A percentile compares a stretch with the other conserved stretches of the same genome.
Evolutionary conservation across 2,888 invertebrate genomes (phyloP).

Genomic region (Chrysolina haemoptera): DNA sequence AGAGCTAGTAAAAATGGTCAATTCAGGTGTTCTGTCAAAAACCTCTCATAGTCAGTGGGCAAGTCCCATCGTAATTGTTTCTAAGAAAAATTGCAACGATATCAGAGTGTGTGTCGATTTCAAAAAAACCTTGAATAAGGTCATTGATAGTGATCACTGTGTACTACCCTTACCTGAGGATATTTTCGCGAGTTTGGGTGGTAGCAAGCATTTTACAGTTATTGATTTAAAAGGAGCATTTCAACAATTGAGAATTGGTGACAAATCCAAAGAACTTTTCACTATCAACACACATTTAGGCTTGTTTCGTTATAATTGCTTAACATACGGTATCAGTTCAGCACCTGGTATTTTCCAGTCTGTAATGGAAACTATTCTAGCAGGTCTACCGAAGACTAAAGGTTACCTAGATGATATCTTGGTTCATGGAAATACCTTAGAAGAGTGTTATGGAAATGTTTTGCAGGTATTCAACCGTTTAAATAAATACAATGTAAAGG

Average conservation of each 20-base stretch:
- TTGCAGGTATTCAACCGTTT: background rate
- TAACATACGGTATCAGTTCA: conserved; percentile 25
- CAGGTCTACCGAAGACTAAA: background rate
- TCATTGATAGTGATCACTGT: conserved; percentile 55
- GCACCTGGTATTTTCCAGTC: background rate
- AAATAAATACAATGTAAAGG: background rate
- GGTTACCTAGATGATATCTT: background rate
- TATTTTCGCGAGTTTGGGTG: conserved; percentile 55
- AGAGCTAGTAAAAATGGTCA: background rate
- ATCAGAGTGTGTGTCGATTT: conserved; percentile 55
- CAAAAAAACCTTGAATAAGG: conserved; percentile 55
- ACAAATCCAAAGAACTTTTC: conserved; percentile 47
- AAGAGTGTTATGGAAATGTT: background rate
- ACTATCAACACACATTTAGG: conserved; percentile 56
- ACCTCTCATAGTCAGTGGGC: conserved; percentile 48
- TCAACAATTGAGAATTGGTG: conserved; percentile 52
- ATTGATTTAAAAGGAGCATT: conserved; percentile 57
- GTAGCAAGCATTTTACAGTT: conserved; percentile 51
- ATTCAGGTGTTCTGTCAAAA: background rate
- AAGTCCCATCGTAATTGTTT: conserved; percentile 59
- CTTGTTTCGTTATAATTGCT: conserved; percentile 51
- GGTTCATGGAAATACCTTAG: background rate
- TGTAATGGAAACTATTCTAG: background rate
- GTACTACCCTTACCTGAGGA: conserved; percentile 59
- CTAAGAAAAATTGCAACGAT: conserved; percentile 50